A percentile compares a stretch with the other conserved stretches of the same genome.
Evolutionary conservation across 2,797 vertebrate genomes (phyloP).

Genomic region (Sitta carolinensis): DNA sequence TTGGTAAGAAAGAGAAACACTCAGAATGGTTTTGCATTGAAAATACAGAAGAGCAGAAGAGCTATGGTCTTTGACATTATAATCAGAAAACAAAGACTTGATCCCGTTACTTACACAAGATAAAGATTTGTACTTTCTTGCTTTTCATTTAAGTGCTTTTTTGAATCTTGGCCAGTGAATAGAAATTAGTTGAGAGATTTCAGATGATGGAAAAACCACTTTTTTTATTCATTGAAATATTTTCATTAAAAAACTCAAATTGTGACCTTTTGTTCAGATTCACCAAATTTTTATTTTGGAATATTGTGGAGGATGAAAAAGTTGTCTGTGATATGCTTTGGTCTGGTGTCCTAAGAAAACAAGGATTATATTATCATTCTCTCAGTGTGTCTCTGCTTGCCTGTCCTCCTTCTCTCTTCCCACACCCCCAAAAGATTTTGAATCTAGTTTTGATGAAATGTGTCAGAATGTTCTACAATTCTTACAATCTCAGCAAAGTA

Average conservation of each 20-base stretch:
- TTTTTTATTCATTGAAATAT: neutral
- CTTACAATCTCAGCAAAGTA: neutral
- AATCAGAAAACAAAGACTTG: neutral
- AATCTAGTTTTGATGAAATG: neutral
- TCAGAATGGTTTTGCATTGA: neutral
- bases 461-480: conserved; percentile 5
- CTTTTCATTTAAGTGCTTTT: neutral
- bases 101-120: neutral
- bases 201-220: neutral
- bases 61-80: neutral
- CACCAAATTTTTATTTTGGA: neutral
- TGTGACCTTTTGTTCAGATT: neutral
- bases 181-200: neutral
- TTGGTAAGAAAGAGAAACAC: neutral
- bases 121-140: neutral
- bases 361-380: neutral
- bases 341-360: neutral
- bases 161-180: neutral
- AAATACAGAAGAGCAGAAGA: neutral
- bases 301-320: neutral
- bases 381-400: neutral
- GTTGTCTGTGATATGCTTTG: neutral
- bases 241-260: neutral
- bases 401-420: conserved; percentile 5
- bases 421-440: neutral